phyloP scores from a whole-genome alignment of 2,113 vertebrate genomes.

The Tragelaphus scriptus region DNA sequence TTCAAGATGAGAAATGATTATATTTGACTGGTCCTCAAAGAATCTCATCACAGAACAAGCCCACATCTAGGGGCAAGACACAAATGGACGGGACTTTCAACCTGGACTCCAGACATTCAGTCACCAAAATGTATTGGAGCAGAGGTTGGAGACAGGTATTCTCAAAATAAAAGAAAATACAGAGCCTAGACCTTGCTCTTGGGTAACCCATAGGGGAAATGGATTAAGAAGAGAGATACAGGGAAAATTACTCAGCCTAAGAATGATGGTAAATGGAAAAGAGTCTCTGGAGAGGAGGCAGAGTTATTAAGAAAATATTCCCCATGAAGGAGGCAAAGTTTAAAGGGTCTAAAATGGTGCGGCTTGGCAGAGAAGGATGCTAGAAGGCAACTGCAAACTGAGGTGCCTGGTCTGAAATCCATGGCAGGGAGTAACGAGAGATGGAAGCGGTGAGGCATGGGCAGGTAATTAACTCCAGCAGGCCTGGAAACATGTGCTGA shows the following conservation, averaged over 20 bases:
- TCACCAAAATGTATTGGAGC: background rate
- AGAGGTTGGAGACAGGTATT: background rate
- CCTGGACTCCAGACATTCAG: background rate
- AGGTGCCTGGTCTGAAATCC: background rate
- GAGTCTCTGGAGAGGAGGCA: background rate
- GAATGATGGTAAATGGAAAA: background rate
- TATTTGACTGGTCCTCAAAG: slow-evolving; percentile 16
- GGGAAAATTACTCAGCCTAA: background rate
- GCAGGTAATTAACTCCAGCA: background rate
- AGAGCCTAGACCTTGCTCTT: background rate
- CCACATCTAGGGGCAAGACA: background rate
- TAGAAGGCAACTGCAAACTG: background rate
- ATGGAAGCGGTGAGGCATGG: background rate
- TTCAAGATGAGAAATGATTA: slow-evolving; percentile 44
- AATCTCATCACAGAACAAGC: slow-evolving; percentile 10
- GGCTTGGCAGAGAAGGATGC: background rate
- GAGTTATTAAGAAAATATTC: background rate
- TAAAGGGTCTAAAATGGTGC: background rate
- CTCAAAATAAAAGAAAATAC: background rate
- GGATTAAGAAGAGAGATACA: background rate
- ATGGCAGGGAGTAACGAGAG: background rate
- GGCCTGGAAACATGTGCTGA: background rate
- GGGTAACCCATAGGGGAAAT: background rate
- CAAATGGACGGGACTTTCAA: background rate
- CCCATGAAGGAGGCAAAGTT: background rate